Evolutionary conservation across 1,140 invertebrate genomes (phyloP).

Genomic region (Ganaspis sp.): DNA sequence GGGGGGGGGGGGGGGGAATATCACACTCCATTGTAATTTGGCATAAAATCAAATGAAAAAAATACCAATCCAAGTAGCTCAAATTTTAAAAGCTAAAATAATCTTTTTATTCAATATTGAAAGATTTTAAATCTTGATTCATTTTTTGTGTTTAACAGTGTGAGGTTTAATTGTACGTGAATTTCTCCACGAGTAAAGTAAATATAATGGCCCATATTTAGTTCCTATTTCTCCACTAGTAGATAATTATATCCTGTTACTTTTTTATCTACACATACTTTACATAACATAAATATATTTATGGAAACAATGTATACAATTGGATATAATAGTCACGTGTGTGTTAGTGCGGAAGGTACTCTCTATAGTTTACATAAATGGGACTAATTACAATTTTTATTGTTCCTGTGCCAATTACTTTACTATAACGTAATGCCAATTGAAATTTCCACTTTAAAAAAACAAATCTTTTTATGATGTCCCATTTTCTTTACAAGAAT

Average conservation of each 20-base stretch:
- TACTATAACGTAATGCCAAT: neutral
- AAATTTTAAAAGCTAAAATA: too few species aligned
- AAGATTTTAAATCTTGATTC: too few species aligned
- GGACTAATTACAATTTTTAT: slow-evolving; percentile 1
- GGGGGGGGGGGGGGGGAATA: too few species aligned
- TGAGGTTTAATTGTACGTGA: neutral
- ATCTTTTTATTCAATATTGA: too few species aligned
- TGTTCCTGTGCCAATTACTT: neutral
- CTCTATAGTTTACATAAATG: neutral
- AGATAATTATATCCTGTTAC: slow-evolving; percentile 14
- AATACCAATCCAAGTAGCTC: too few species aligned
- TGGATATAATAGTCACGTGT: neutral
- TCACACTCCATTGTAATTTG: too few species aligned
- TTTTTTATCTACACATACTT: slow-evolving; percentile 9
- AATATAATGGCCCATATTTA: slow-evolving; percentile 4
- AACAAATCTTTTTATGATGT: neutral
- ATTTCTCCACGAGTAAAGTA: neutral
- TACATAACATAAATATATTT: neutral
- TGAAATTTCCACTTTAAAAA: neutral
- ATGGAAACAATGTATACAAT: neutral
- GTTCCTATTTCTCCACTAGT: neutral
- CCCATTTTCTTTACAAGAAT: neutral
- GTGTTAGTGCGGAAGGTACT: neutral
- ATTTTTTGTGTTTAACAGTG: too few species aligned
- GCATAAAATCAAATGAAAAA: too few species aligned